A percentile compares a stretch with the other conserved stretches of the same genome.
Evolutionary conservation across 2,797 vertebrate species (phyloP).

Genomic region (Adrianichthys oophorus): DNA sequence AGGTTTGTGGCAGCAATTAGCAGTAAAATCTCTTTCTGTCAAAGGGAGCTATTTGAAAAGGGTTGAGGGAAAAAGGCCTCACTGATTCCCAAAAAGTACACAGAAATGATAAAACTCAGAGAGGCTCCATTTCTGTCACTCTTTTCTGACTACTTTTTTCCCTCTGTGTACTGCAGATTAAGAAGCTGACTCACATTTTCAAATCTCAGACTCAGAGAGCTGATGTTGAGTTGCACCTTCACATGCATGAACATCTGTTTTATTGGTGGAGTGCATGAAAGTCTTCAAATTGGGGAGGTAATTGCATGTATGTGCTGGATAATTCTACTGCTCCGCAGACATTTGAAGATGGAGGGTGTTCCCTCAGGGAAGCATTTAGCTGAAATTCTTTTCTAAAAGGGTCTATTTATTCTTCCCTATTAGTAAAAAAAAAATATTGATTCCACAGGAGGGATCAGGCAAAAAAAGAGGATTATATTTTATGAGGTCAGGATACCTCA

Average conservation of each 20-base stretch:
- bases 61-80: slow-evolving; percentile 23
- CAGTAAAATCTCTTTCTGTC: slow-evolving; percentile 54
- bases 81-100: slow-evolving; percentile 34
- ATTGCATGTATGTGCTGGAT: slow-evolving; percentile 36
- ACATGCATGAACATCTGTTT: not conserved
- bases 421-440: slow-evolving; percentile 55
- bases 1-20: slow-evolving; percentile 56
- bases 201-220: slow-evolving; percentile 52
- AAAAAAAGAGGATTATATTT: slow-evolving; percentile 46
- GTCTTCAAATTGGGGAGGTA: slow-evolving; percentile 24
- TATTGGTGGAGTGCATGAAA: slow-evolving; percentile 24
- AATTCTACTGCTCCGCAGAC: slow-evolving; percentile 43
- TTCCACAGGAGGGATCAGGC: slow-evolving; percentile 25
- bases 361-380: slow-evolving; percentile 28
- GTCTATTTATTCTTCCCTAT: slow-evolving; percentile 28
- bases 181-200: slow-evolving; percentile 43
- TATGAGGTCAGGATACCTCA: slow-evolving; percentile 30
- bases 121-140: slow-evolving; percentile 37
- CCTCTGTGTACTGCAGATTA: slow-evolving; percentile 40
- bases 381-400: slow-evolving; percentile 26
- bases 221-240: slow-evolving; percentile 41
- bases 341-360: slow-evolving; percentile 39
- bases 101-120: slow-evolving; percentile 18
- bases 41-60: slow-evolving; percentile 45
- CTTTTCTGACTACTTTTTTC: slow-evolving; percentile 18